Conservation (phyloP, 2,113 vertebrate genomes). For the Xiphophorus maculatus region DNA sequence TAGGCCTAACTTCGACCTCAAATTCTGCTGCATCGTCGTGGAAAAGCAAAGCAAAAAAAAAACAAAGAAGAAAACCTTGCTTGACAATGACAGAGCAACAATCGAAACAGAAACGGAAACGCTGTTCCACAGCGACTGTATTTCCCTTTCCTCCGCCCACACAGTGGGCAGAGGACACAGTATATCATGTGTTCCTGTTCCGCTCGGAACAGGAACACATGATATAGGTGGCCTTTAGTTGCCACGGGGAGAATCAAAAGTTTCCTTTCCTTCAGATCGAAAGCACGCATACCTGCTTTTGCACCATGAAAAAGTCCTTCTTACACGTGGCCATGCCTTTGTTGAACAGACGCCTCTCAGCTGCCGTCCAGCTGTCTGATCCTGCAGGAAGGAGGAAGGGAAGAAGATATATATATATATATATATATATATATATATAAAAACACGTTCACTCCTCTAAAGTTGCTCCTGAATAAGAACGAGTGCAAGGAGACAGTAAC, state of each 20-base stretch:
- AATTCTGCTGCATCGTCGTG: slow-evolving; percentile 8
- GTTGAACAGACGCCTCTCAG: slow-evolving; percentile 93
- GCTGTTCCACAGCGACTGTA: slow-evolving; percentile 21
- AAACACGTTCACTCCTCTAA: neutral
- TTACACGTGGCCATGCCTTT: slow-evolving; percentile 93
- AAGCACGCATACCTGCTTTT: slow-evolving; percentile 87
- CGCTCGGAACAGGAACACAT: neutral
- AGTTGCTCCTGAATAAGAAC: slow-evolving; percentile 15
- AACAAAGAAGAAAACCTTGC: too few relatives aligned
- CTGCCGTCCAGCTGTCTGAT: slow-evolving; percentile 91
- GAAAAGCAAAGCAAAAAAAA: slow-evolving; percentile 6
- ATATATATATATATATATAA: too few relatives aligned
- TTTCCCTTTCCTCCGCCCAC: slow-evolving; percentile 18
- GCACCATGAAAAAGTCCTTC: slow-evolving; percentile 98
- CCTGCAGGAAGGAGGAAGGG: slow-evolving; percentile 73
- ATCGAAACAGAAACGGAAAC: slow-evolving; percentile 19
- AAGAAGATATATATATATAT: neutral
- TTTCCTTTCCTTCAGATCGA: neutral
- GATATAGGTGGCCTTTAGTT: neutral
- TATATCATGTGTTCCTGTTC: slow-evolving; percentile 1
- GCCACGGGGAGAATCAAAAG: neutral
- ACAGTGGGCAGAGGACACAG: neutral
- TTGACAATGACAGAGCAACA: slow-evolving; percentile 8
- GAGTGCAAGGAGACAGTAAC: slow-evolving; percentile 10
- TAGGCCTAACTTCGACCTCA: neutral